Conservation (phyloP, 2,888 invertebrate species). For the Acanthopleura granulata region DNA sequence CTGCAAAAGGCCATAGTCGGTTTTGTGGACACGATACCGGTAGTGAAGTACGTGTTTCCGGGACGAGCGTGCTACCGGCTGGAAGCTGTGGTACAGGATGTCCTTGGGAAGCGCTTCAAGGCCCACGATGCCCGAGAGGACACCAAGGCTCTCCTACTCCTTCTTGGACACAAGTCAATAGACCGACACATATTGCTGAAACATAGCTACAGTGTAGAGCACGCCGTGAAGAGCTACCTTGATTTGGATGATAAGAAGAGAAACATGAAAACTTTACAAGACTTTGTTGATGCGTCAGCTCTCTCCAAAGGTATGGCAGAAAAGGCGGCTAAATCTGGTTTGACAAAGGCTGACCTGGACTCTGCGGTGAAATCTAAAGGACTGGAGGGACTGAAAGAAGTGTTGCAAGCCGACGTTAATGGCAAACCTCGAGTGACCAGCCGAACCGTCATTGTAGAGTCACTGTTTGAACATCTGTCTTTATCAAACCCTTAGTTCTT, state of each 20-base stretch:
- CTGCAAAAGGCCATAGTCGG: neutral
- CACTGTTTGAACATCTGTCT: neutral
- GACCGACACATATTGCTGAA: neutral
- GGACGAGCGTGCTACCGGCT: neutral
- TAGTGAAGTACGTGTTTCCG: neutral
- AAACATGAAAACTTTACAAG: neutral
- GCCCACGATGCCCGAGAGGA: conserved; percentile 17
- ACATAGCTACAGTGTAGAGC: neutral
- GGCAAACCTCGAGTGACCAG: conserved; percentile 7
- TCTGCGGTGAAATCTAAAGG: neutral
- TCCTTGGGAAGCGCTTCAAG: neutral
- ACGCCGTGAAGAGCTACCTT: neutral
- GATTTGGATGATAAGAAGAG: neutral
- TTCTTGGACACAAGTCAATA: neutral
- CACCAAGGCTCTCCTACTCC: neutral
- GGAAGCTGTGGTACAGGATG: neutral
- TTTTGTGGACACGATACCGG: conserved; percentile 7
- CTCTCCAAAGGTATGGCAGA: neutral
- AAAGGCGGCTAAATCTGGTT: neutral
- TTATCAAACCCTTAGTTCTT: too few relatives aligned
- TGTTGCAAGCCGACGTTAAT: neutral
- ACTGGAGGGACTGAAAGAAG: neutral
- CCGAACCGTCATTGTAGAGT: neutral
- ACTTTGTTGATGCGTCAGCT: neutral
- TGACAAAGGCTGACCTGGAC: neutral